Evolutionary conservation across 1,140 invertebrate species (phyloP), one percentile per base, ranked within the genome.

Genomic region (Drosophila persimilis): DNA sequence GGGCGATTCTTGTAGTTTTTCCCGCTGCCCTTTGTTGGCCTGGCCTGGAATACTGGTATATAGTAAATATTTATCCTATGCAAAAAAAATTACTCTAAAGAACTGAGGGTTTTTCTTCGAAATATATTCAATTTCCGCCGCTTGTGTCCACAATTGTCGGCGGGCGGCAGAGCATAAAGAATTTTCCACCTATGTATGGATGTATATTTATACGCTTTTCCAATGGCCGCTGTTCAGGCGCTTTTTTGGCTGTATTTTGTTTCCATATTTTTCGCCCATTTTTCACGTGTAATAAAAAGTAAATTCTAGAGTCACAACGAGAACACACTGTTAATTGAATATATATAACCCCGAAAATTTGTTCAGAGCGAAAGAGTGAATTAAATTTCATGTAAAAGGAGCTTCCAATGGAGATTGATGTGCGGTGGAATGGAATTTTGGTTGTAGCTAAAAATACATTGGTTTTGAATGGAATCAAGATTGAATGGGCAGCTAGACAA

Each of bases 291-390:
- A 55, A 22, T 62, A 26, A 31, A 41, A 56, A 48, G 65, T 31
- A 67, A 69, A 69, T 67, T 67, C 45, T 31, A 47, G 31, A 31
- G 7, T 17, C 31, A 24, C 26, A 45, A 35, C 48, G 35, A 26
- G 20, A 52, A 50, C 48, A 48, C 26, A 35, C 31, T 56, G 26
- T 69, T 69, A 69, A 69, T 69, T 69, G 64, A 67, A 69, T 69
- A 67, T 43, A 69, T 67, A 69, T 43, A 67, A 57, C 22, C 24
- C 3, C 11, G 11, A 20, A 35, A 67, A 69, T 69, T 69, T 45
- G n/a, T 67, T 67, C 11, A 39, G 6, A 29, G 29, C 22, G 11
- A 26, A 20, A 50, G 8, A 35, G 29, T 3, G 29, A 39, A 39
- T 39, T 39, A 39, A 39, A 39, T 39, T 39, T 39, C 11, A 13